Base-by-base conservation (phyloP, 2,797 vertebrate genomes). In the Enteromius radiatus region DNA sequence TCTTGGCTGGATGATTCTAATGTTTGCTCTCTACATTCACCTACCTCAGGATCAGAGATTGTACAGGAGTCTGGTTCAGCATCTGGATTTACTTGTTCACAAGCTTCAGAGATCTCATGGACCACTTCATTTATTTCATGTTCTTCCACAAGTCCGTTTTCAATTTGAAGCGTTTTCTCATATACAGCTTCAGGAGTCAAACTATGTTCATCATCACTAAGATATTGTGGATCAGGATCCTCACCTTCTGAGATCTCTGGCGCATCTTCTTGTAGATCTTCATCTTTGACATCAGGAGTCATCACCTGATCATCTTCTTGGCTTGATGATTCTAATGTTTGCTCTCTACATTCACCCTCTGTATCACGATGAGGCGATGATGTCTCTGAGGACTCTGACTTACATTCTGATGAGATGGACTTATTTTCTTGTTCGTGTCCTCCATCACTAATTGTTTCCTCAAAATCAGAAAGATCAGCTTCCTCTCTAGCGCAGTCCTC, bases 261-360 rank as follows among this genome's bases (percentile, higher is more conserved):
- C 4, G 26, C 21, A 56, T 83, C 26, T 68, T 56, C 70, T 28
- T 64, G 14, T 14, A 41, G 12, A 31, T 85, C 74, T 36, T 8
- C 9, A 21, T 83, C 69, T 69, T 38, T 71, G n/a, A 82, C 70
- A 61, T 90, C 74, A 19, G 43, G n/a, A 49, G 85, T 63, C 4
- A 63, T 76, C 9, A 70, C 54, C 36, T 59, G 11, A 41, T 74
- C 45, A 31, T 80, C 41, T 28, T 73, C 81, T 74, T 80, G 31
- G 17, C 61, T 63, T 26, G 8, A 59, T 80, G 71, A 71, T 23
- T 84, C 45, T 56, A 31, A 23, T 7, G 15, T 49, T 36, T 56
- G 43, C 41, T 67, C 23, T 54, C 19, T 63, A 23, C 36, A 41
- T 65, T 75, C 33, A 70, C 49, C 19, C 21, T 71, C 45, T 45